A percentile compares a stretch with the other conserved stretches of the same genome.
Conservation (phyloP, 2,888 invertebrate species). For the Athrips mouffetella region DNA sequence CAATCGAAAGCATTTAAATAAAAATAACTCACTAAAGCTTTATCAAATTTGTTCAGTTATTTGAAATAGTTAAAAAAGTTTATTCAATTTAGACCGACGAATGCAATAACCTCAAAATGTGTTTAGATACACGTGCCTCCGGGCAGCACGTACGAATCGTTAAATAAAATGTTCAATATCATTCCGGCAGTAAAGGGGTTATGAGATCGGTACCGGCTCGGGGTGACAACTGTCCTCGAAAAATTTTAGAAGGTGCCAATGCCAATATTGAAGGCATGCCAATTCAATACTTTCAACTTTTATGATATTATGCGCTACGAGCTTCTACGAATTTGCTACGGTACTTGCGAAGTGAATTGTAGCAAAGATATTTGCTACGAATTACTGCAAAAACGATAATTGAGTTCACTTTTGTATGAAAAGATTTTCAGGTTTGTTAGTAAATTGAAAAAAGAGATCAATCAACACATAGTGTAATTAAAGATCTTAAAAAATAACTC, state of each 20-base stretch:
- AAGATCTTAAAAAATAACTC: too few relatives aligned
- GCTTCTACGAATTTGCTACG: slow-evolving; percentile 50
- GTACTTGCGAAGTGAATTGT: too few relatives aligned
- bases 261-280: slow-evolving; percentile 45
- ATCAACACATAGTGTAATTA: too few relatives aligned
- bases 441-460: too few relatives aligned
- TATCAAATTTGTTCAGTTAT: background rate
- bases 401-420: too few relatives aligned
- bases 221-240: slow-evolving; percentile 56
- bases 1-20: background rate
- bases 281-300: slow-evolving; percentile 45
- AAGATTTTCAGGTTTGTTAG: too few relatives aligned
- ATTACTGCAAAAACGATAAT: background rate
- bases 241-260: slow-evolving; percentile 45
- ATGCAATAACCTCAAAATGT: slow-evolving; percentile 12
- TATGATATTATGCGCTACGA: slow-evolving; percentile 50
- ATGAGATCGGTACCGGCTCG: slow-evolving; percentile 45
- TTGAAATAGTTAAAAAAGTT: background rate
- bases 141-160: slow-evolving; percentile 42
- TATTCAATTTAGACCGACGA: background rate
- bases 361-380: too few relatives aligned
- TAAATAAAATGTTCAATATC: slow-evolving; percentile 55
- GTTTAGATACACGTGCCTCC: slow-evolving; percentile 5
- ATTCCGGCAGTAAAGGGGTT: slow-evolving; percentile 48
- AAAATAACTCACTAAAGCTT: background rate